Evolutionary conservation across 2,797 vertebrate genomes (phyloP).

Genomic region (Rhabdophis nuchalis): DNA sequence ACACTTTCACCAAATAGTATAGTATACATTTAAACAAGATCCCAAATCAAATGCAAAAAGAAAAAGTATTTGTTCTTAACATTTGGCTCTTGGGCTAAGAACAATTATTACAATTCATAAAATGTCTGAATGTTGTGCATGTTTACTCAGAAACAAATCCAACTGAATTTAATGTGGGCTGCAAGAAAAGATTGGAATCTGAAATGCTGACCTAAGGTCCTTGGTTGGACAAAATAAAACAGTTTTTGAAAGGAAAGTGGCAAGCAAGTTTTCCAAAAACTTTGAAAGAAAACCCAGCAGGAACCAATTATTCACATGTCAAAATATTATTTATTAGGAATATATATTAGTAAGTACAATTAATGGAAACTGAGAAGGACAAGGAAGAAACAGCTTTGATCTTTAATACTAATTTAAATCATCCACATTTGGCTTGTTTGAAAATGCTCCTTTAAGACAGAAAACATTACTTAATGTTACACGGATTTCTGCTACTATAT

Average conservation of each 20-base stretch:
- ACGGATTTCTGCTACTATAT: neutral
- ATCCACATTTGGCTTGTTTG: neutral
- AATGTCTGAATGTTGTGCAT: neutral
- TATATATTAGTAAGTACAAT: neutral
- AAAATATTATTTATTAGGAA: neutral
- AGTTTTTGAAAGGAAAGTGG: neutral
- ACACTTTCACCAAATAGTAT: neutral
- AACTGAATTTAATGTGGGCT: neutral
- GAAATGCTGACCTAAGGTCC: neutral
- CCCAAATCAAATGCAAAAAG: neutral
- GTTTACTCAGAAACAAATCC: neutral
- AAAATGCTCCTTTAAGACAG: neutral
- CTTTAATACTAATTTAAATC: slow-evolving; percentile 4
- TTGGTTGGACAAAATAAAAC: neutral
- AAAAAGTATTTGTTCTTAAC: no score
- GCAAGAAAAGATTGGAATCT: neutral
- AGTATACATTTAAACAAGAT: neutral
- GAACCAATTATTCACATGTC: neutral
- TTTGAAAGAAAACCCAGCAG: neutral
- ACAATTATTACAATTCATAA: neutral
- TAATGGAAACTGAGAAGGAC: neutral
- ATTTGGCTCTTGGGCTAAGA: neutral
- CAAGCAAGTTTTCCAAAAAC: neutral
- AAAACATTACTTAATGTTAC: neutral
- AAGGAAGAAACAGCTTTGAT: neutral